Percentiles rank a stretch among this genome's conserved stretches.
phyloP scores from a whole-genome alignment of 2,797 vertebrate species.

The Poeciliopsis gracilis region DNA sequence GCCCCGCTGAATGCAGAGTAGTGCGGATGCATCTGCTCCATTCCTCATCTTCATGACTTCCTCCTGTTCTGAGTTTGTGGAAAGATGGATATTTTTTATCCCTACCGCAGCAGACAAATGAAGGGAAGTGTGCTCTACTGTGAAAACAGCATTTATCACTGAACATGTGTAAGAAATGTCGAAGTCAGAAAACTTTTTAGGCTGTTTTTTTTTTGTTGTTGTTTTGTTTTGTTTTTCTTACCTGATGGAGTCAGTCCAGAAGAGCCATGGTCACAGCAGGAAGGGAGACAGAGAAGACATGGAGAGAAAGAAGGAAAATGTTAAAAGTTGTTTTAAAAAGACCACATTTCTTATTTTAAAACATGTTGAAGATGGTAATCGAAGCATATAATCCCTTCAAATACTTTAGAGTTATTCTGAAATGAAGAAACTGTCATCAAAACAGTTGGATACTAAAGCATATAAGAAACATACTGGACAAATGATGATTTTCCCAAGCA shows the following conservation, averaged over 20 bases:
- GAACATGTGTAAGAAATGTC: conserved; percentile 10
- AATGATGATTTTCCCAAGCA: background rate
- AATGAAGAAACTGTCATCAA: background rate
- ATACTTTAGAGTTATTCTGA: background rate
- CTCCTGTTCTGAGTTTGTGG: conserved; percentile 31
- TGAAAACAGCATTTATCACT: conserved; percentile 23
- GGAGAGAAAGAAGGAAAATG: background rate
- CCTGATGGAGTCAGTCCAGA: conserved; percentile 43
- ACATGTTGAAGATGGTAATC: background rate
- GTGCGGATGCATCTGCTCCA: conserved; percentile 40
- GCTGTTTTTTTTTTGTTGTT: background rate
- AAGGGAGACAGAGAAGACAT: background rate
- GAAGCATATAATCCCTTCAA: background rate
- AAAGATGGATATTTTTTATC: conserved; percentile 38
- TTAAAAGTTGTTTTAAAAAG: background rate
- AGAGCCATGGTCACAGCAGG: conserved; percentile 9
- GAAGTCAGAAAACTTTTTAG: background rate
- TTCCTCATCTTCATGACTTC: conserved; percentile 43
- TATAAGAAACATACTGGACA: background rate
- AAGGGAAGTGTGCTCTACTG: background rate
- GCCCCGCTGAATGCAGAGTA: conserved; percentile 30
- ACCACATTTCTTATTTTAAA: background rate
- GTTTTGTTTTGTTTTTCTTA: conserved; percentile 43
- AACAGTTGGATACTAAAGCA: background rate
- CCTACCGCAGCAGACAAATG: conserved; percentile 18